Base-by-base conservation (phyloP, 2,797 vertebrate genomes). In the Channallabes apus region DNA sequence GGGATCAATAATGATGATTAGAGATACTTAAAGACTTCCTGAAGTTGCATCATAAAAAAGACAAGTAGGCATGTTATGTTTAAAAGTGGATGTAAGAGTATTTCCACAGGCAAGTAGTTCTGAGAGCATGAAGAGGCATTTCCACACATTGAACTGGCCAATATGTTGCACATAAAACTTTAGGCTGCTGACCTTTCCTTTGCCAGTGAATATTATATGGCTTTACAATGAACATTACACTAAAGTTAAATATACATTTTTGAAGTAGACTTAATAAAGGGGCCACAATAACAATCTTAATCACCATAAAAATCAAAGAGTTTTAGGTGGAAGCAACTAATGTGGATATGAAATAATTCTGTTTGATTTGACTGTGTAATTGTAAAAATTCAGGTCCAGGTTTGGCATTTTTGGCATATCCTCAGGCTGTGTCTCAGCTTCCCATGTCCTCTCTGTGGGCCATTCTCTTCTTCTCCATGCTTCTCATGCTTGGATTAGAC, bases 391-490 rank as follows among this genome's bases (percentile, higher is more conserved):
- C 82, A 98, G 97, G 97, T 54, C 97, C 97, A 18, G 97, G 97
- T 61, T 90, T 98, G 93, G 97, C 97, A 0, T 98, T 98, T 92
- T 92, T 98, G 1, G 97, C 96, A 17, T 98, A 98, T 91, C 97
- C 97, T 0, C 96, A 98, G 91, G 97, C 96, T 0, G 97, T 97
- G 86, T 97, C 96, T 7, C 95, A 98, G 93, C 93, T 98, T 78
- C 97, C 96, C 32, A 93, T 98, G 94, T 97, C 97, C 1, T 96
- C 97, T 0, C 94, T 98, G 17, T 98, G 97, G 97, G 96, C 97
- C 7, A 94, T 98, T 85, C 96, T 98, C 24, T 98, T 98, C 88
- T 98, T 98, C 93, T 98, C 97, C 80, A 98, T 98, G 97, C 93
- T 98, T 79, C 93, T 98, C 94, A 98, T 97, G 97, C 91, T 98